Percentiles rank a stretch among this genome's conserved stretches.
phyloP scores from a whole-genome alignment of 2,888 invertebrate genomes.

The Clostera curtula region DNA sequence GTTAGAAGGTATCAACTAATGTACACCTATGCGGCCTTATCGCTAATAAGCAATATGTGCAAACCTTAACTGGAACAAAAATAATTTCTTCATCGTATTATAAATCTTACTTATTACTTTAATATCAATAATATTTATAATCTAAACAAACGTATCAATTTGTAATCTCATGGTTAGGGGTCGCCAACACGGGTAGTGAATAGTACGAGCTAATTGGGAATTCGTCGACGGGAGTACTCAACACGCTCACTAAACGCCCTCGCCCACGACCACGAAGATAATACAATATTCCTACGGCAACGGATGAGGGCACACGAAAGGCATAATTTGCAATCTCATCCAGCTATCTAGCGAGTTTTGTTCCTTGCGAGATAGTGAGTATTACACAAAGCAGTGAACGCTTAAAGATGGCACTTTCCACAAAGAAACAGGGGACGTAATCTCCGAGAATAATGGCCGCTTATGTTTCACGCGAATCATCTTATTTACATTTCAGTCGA shows the following conservation, averaged over 20 bases:
- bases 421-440: constrained; percentile 10
- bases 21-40: too few species aligned
- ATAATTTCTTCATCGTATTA: too few species aligned
- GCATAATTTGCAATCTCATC: constrained; percentile 15
- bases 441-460: constrained; percentile 2
- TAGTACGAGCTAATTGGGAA: too few species aligned
- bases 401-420: constrained; percentile 9
- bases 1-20: too few species aligned
- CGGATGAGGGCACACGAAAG: constrained; percentile 8
- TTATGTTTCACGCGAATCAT: constrained; percentile 1
- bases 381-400: constrained; percentile 12
- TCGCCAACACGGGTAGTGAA: too few species aligned
- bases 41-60: too few species aligned
- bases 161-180: too few species aligned
- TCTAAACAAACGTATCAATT: too few species aligned
- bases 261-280: constrained; percentile 9
- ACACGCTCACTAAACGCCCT: constrained; percentile 8
- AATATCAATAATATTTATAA: too few species aligned
- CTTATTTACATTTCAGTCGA: not conserved
- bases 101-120: too few species aligned
- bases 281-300: constrained; percentile 11
- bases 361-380: constrained; percentile 13
- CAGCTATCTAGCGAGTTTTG: constrained; percentile 7
- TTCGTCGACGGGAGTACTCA: too few species aligned
- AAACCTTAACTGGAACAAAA: too few species aligned